Percentiles rank a stretch among this genome's conserved stretches.
phyloP scores from a whole-genome alignment of 2,797 vertebrate genomes.

The Paratrypauchen microcephalus region DNA sequence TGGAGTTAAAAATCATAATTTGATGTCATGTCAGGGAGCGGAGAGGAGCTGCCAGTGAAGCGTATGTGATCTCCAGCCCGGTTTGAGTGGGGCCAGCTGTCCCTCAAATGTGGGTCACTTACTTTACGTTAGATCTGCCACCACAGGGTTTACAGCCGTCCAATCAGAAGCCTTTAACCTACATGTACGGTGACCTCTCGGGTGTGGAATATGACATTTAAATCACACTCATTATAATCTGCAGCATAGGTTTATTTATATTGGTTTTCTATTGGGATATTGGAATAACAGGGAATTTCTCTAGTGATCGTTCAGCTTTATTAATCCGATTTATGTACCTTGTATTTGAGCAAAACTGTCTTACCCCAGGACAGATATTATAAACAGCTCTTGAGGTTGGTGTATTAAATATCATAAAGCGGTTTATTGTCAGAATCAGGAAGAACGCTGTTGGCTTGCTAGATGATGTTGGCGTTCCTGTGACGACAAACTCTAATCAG shows the following conservation, averaged over 20 bases:
- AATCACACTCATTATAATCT: background rate
- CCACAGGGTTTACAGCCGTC: constrained; percentile 34
- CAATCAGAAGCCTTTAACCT: constrained; percentile 34
- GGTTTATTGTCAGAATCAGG: too few species aligned
- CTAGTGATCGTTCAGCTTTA: background rate
- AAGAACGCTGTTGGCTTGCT: too few species aligned
- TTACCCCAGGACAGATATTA: too few species aligned
- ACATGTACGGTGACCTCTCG: constrained; percentile 28
- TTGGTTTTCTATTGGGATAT: background rate
- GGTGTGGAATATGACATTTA: constrained; percentile 15
- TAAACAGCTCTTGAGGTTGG: too few species aligned
- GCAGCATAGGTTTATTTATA: background rate
- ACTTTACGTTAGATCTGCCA: constrained; percentile 45
- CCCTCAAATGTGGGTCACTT: constrained; percentile 66
- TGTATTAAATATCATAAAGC: too few species aligned
- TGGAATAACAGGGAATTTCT: constrained; percentile 5
- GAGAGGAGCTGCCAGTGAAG: constrained; percentile 43
- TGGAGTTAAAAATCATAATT: constrained; percentile 60
- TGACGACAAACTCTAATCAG: too few species aligned
- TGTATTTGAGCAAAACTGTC: too few species aligned
- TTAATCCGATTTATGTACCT: background rate
- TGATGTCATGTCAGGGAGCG: constrained; percentile 16
- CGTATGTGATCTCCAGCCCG: constrained; percentile 55
- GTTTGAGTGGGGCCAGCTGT: constrained; percentile 62
- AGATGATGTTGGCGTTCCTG: too few species aligned